Evolutionary conservation across 2,113 vertebrate species (phyloP), one percentile per base, ranked within the genome.

Genomic region (Damaliscus lunatus): DNA sequence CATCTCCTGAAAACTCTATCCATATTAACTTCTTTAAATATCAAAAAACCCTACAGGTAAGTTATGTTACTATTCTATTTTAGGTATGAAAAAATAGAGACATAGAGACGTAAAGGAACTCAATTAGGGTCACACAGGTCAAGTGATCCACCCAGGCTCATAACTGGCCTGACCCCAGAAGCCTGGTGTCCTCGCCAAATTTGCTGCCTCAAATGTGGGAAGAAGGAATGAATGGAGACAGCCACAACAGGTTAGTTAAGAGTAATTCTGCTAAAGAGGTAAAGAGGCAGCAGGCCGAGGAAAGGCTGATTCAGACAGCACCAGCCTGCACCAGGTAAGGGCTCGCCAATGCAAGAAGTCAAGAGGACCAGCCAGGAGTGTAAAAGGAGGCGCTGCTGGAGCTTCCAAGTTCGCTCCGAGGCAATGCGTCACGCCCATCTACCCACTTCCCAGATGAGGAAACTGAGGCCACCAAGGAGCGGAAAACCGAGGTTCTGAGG

Each of bases 191-290:
- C 71, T 7, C 50, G 13, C 52, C 67, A 11, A 31, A 87, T 17
- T 3, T 3, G 40, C 50, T 10, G 50, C 23, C 29, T 46, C 71
- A 1, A 16, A 27, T 0, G 1, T 0, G 1, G 43, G 23, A 71
- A 3, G 43, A 53, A 36, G 46, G 21, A 12, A 48, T 1, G 80
- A 57, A n/a, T 11, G 40, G 17, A 52, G 67, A 15, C 43, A 25
- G 8, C 12, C 85, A 46, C 46, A 14, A 43, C 7, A 43, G 3
- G n/a, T 6, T 4, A 25, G 62, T 43, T 43, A 40, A 31, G 57
- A 25, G 4, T 4, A 11, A 46, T 11, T 33, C 14, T 31, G 46
- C 67, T 21, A 7, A 10, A 40, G 6, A 9, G 17, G 48, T 4
- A 33, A 25, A 36, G 52, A 19, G 60, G 25, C 78, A 16, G 40